phyloP scores from a whole-genome alignment of 1,140 invertebrate genomes.

The Phenacoccus solenopsis region DNA sequence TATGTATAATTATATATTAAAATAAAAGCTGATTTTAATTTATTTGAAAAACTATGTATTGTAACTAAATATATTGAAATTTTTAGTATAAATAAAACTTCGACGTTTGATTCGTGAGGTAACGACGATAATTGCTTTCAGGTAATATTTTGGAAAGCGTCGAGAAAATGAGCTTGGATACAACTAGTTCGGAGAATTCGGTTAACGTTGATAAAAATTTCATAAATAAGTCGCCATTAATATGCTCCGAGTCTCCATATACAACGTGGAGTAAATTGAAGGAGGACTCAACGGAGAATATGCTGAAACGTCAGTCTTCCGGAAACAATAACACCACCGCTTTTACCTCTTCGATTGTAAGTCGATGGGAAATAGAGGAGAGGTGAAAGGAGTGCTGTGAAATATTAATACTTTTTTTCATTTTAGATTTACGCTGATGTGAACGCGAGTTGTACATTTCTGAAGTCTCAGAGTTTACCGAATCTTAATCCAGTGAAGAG shows the following conservation, averaged over 20 bases:
- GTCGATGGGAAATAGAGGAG: no score
- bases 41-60: no score
- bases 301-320: conserved; percentile 39
- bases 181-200: conserved; percentile 6
- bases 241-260: conserved; percentile 63
- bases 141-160: background rate
- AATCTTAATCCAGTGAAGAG: conserved; percentile 1
- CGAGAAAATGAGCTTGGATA: conserved; percentile 13
- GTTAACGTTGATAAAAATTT: background rate
- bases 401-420: background rate
- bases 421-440: background rate
- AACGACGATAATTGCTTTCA: background rate
- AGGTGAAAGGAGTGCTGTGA: no score
- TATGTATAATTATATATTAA: no score
- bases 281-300: conserved; percentile 33
- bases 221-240: conserved; percentile 42
- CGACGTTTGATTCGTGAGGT: no score
- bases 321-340: conserved; percentile 56
- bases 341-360: conserved; percentile 26
- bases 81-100: no score
- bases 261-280: conserved; percentile 75
- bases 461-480: conserved; percentile 10
- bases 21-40: no score
- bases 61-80: no score
- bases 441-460: background rate